Percentiles rank a stretch among this genome's conserved stretches.
Evolutionary conservation across 2,888 invertebrate genomes (phyloP).

Genomic region (Endomychus coccineus): DNA sequence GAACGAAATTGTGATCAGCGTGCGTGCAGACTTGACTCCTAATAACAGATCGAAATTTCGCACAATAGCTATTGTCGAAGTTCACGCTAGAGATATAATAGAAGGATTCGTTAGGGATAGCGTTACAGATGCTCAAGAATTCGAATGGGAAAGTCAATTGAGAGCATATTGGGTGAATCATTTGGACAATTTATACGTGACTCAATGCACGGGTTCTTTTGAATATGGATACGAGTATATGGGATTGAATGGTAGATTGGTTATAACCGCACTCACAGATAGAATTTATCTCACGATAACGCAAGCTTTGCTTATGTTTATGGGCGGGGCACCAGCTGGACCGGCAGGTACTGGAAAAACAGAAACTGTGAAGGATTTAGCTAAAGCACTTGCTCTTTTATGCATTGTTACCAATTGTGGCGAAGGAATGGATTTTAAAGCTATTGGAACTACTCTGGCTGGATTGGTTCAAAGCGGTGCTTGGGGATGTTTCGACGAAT

Average conservation of each 20-base stretch:
- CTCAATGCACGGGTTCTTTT: slow-evolving; percentile 80
- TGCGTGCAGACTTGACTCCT: slow-evolving; percentile 60
- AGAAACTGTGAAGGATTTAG: slow-evolving; percentile 85
- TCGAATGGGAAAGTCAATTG: slow-evolving; percentile 91
- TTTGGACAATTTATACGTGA: slow-evolving; percentile 70
- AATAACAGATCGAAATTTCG: slow-evolving; percentile 86
- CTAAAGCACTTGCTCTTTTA: slow-evolving; percentile 77
- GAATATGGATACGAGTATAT: slow-evolving; percentile 94
- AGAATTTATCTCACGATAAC: slow-evolving; percentile 89
- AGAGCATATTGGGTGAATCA: slow-evolving; percentile 85
- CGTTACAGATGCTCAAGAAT: slow-evolving; percentile 75
- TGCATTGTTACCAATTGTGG: slow-evolving; percentile 89
- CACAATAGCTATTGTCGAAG: slow-evolving; percentile 83
- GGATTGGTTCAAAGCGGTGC: slow-evolving; percentile 82
- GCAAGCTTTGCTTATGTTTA: slow-evolving; percentile 83
- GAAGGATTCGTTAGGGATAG: slow-evolving; percentile 73
- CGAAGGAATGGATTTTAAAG: slow-evolving; percentile 86
- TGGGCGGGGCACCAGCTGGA: slow-evolving; percentile 87
- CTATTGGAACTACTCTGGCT: slow-evolving; percentile 68
- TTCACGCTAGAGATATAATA: slow-evolving; percentile 86
- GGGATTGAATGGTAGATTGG: slow-evolving; percentile 85
- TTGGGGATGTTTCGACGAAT: slow-evolving; percentile 95
- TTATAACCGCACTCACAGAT: slow-evolving; percentile 88
- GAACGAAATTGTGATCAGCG: slow-evolving; percentile 73
- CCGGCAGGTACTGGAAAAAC: slow-evolving; percentile 84